A percentile compares a stretch with the other conserved stretches of the same genome.
These are phyloP conservation scores for Esox niger DNA, from an alignment of 2,113 vertebrate genomes.

Conservation along the genomic window DNA sequence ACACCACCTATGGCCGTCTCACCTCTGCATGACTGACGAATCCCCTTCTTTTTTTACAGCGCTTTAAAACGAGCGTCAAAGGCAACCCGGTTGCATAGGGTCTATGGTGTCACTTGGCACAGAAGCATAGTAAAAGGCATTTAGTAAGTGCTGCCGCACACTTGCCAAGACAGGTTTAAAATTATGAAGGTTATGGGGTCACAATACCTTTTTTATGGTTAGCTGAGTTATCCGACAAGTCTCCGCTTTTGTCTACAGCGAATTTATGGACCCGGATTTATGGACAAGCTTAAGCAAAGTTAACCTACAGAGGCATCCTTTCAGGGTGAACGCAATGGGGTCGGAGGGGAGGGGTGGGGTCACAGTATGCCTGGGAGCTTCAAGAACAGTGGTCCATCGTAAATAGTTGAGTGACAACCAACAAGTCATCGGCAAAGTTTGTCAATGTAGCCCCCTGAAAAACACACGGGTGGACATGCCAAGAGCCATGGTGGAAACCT, in stretches of 20 bases:
- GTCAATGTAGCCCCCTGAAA: background rate
- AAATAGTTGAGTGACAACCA: background rate
- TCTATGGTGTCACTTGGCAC: no score
- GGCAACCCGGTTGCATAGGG: constrained; percentile 3
- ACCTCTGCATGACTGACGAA: constrained; percentile 16
- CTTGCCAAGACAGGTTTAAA: constrained; percentile 26
- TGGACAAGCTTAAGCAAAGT: constrained; percentile 18
- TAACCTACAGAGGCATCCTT: constrained; percentile 35
- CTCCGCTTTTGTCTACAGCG: constrained; percentile 37
- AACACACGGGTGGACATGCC: constrained; percentile 6
- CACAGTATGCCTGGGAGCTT: background rate
- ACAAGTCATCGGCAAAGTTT: no score
- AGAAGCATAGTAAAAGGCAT: constrained; percentile 25
- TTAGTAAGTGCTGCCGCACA: constrained; percentile 18
- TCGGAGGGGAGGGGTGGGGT: constrained; percentile 6
- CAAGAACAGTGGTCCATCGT: no score
- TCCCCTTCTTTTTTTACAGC: constrained; percentile 20
- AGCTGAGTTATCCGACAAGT: constrained; percentile 29
- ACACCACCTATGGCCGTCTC: constrained; percentile 21
- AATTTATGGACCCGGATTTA: constrained; percentile 15
- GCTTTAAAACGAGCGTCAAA: constrained; percentile 35
- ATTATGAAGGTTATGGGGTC: constrained; percentile 10
- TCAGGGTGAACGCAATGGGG: constrained; percentile 30
- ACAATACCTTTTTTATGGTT: constrained; percentile 26
- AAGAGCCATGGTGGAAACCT: background rate